phyloP scores from a whole-genome alignment of 1,140 invertebrate genomes.

The Caenorhabditis inopinata region DNA sequence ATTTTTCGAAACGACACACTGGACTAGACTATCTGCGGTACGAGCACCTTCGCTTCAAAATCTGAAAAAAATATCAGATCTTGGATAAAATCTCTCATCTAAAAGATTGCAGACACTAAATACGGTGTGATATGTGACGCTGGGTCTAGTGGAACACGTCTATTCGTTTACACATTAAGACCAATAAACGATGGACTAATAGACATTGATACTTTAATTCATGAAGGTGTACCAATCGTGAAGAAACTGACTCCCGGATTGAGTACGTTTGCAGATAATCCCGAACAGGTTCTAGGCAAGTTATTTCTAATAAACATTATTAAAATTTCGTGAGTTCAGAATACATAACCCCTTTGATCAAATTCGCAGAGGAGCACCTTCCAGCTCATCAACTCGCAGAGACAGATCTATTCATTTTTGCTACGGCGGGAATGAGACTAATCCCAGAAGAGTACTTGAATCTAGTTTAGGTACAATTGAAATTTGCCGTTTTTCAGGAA shows the following conservation, averaged over 20 bases:
- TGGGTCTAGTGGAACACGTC: conserved; percentile 70
- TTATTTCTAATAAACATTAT: too few species aligned
- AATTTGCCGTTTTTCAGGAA: conserved; percentile 61
- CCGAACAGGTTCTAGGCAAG: conserved; percentile 67
- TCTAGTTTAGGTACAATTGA: background rate
- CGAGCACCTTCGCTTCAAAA: too few species aligned
- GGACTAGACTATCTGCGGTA: too few species aligned
- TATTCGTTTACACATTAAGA: conserved; percentile 71
- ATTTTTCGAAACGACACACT: too few species aligned
- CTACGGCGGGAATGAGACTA: conserved; percentile 71
- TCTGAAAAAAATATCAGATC: too few species aligned
- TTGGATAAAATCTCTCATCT: too few species aligned
- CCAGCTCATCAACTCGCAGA: conserved; percentile 68
- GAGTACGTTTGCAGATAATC: conserved; percentile 67
- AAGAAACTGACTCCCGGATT: conserved; percentile 70
- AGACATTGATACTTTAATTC: conserved; percentile 68
- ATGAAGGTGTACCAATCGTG: conserved; percentile 67
- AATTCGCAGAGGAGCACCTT: conserved; percentile 69
- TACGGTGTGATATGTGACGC: conserved; percentile 72
- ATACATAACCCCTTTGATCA: conserved; percentile 67
- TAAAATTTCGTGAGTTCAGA: conserved; percentile 32
- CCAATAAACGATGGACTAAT: conserved; percentile 68
- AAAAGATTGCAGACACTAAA: conserved; percentile 57
- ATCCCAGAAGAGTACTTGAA: conserved; percentile 58
- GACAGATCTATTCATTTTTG: conserved; percentile 70